Conservation (phyloP, 2,888 invertebrate species). For the Oscheius myriophilus region DNA sequence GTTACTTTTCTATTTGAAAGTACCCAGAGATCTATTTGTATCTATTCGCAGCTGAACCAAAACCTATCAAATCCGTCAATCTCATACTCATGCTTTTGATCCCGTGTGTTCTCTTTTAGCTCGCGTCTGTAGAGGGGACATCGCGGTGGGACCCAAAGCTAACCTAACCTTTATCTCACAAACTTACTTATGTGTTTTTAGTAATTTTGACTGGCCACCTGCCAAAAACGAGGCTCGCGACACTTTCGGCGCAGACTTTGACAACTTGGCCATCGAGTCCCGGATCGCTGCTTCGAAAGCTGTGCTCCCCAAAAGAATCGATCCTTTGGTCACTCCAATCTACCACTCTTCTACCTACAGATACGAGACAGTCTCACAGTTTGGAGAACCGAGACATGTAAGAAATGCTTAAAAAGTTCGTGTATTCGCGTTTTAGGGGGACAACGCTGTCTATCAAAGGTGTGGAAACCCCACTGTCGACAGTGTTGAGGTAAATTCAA, state of each 20-base stretch:
- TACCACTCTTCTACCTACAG: slow-evolving; percentile 50
- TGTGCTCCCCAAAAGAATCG: slow-evolving; percentile 34
- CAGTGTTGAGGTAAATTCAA: slow-evolving; percentile 41
- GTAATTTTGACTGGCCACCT: slow-evolving; percentile 42
- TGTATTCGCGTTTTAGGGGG: slow-evolving; percentile 30
- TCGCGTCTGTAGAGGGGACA: too few species aligned
- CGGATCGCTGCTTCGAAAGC: slow-evolving; percentile 40
- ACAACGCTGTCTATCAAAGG: slow-evolving; percentile 48
- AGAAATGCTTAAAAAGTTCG: background rate
- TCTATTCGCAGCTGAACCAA: too few species aligned
- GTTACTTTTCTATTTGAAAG: too few species aligned
- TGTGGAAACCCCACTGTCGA: slow-evolving; percentile 58
- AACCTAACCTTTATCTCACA: background rate
- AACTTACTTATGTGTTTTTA: background rate
- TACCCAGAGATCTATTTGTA: too few species aligned
- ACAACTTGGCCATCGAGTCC: slow-evolving; percentile 34
- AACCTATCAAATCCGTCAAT: too few species aligned
- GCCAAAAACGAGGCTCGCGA: slow-evolving; percentile 46
- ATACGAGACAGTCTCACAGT: slow-evolving; percentile 43
- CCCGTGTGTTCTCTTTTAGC: too few species aligned
- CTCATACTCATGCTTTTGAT: too few species aligned
- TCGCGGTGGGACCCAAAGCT: too few species aligned
- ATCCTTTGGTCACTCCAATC: slow-evolving; percentile 54
- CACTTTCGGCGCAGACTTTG: slow-evolving; percentile 37
- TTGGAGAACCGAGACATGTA: slow-evolving; percentile 42